phyloP scores from a whole-genome alignment of 1,140 invertebrate genomes.

The Drosophila athabasca region DNA sequence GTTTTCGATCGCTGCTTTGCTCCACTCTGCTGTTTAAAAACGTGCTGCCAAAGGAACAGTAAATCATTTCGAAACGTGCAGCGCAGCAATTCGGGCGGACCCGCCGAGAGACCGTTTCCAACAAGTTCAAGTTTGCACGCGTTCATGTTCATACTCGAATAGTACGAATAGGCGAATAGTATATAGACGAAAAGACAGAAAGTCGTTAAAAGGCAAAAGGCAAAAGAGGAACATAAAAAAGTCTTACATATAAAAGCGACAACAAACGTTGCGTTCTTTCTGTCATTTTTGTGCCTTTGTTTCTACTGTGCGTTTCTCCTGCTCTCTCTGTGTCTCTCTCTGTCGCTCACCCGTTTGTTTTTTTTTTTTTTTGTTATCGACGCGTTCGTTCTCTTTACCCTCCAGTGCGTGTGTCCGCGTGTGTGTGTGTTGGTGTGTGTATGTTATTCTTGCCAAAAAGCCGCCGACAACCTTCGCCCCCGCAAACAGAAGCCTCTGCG shows the following conservation, averaged over 20 bases:
- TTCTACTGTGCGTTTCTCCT: constrained; percentile 16
- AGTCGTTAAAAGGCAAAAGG: constrained; percentile 63
- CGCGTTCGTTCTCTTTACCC: constrained; percentile 43
- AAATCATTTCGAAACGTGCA: constrained; percentile 80
- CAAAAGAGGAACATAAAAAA: constrained; percentile 35
- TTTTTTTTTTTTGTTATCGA: constrained; percentile 72
- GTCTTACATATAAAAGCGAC: constrained; percentile 37
- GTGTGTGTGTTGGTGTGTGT: constrained; percentile 12
- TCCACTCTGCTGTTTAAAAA: constrained; percentile 61
- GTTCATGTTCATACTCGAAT: constrained; percentile 36
- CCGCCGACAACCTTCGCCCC: constrained; percentile 5
- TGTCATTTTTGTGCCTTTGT: constrained; percentile 27
- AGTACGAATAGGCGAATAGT: constrained; percentile 20
- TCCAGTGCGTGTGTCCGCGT: constrained; percentile 8
- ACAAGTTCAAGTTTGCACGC: constrained; percentile 61
- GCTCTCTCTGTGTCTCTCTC: constrained; percentile 42
- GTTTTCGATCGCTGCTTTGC: constrained; percentile 55
- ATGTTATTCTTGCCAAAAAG: constrained; percentile 25
- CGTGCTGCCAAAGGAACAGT: constrained; percentile 74
- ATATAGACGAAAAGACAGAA: constrained; percentile 25
- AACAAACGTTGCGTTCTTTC: constrained; percentile 34
- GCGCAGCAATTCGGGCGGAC: constrained; percentile 25
- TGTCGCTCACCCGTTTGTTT: constrained; percentile 45
- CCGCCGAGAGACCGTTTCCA: background rate
- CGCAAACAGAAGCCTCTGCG: constrained; percentile 6